Conservation (phyloP, 2,113 vertebrate species). For the Eidolon helvum region DNA sequence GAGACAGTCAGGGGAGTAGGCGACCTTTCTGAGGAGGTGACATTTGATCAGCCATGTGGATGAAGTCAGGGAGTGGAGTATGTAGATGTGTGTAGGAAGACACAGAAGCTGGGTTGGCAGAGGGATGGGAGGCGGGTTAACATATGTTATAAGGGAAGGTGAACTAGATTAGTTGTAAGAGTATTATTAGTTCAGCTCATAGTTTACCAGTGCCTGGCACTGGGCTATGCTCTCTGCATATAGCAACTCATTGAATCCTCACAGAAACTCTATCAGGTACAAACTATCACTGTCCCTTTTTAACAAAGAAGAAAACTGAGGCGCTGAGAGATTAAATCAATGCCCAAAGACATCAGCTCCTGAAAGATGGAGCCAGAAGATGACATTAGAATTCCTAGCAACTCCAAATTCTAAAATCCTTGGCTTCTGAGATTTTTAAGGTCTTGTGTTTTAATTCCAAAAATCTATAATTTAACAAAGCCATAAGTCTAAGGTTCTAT, state of each 20-base stretch:
- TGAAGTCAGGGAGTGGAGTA: neutral
- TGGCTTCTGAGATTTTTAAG: neutral
- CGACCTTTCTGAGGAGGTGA: neutral
- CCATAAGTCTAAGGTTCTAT: neutral
- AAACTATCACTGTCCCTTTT: neutral
- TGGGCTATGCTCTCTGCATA: neutral
- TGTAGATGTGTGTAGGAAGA: no score
- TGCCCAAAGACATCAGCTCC: neutral
- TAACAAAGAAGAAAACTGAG: neutral
- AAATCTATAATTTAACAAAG: conserved; percentile 35
- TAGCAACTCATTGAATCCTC: rapidly evolving
- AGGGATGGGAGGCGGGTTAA: neutral
- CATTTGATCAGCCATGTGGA: neutral
- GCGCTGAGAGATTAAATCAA: neutral
- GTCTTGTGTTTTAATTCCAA: neutral
- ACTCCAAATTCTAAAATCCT: neutral
- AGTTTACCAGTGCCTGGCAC: neutral
- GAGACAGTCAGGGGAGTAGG: neutral
- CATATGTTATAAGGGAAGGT: neutral
- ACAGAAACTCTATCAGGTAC: neutral
- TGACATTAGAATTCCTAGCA: neutral
- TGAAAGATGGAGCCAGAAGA: neutral
- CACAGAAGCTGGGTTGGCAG: neutral
- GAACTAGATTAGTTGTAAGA: neutral
- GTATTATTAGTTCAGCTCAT: neutral